phyloP scores from a whole-genome alignment of 1,140 invertebrate species.

The Rhagoletis pomonella region DNA sequence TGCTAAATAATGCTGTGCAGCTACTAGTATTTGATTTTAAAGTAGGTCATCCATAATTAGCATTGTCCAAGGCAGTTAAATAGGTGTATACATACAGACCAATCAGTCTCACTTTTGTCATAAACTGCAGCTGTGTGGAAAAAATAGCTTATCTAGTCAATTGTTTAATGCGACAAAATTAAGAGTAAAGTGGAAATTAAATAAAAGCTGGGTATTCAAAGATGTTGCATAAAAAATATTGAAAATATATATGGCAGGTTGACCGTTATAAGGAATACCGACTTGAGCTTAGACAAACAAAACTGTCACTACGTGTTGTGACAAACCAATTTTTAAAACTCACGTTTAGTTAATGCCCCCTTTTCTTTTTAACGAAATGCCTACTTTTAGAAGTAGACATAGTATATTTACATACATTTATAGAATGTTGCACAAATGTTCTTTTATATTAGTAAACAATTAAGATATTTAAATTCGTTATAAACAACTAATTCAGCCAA shows the following conservation, averaged over 20 bases:
- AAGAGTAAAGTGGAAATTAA: conserved; percentile 5
- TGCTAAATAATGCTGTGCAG: neutral
- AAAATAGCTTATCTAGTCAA: conserved; percentile 47
- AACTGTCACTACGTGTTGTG: conserved; percentile 44
- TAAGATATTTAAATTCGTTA: neutral
- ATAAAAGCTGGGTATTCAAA: conserved; percentile 7
- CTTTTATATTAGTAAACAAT: conserved; percentile 8
- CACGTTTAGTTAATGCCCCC: neutral
- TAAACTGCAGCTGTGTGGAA: conserved; percentile 3
- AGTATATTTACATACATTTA: conserved; percentile 12
- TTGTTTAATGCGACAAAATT: conserved; percentile 26
- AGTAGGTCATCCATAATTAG: neutral
- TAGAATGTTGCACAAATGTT: conserved; percentile 2
- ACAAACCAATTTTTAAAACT: neutral
- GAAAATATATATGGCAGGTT: neutral
- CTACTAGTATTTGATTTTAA: conserved; percentile 10
- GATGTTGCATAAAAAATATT: conserved; percentile 22
- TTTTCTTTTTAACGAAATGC: neutral
- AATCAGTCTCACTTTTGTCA: neutral
- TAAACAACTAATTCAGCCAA: neutral
- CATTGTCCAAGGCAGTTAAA: neutral
- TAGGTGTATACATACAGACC: no score
- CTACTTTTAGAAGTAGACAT: neutral
- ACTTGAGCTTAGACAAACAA: conserved; percentile 45
- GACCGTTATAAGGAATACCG: conserved; percentile 23